Evolutionary conservation across 2,888 invertebrate species (phyloP), one percentile per base, ranked within the genome.

Genomic region (Lamellibrachia columna): DNA sequence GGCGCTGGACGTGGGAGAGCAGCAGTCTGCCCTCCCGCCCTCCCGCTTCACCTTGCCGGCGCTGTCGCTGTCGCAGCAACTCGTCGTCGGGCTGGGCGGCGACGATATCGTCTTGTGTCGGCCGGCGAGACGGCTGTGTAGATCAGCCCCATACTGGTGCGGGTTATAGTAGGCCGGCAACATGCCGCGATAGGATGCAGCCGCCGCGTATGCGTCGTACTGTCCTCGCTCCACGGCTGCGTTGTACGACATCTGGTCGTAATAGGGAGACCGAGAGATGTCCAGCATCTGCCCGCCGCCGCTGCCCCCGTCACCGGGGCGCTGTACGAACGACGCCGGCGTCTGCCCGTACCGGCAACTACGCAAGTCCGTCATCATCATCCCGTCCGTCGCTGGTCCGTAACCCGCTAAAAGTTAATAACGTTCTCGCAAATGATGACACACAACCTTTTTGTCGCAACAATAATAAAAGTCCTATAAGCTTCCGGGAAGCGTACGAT

Each of bases 331-430:
- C 53, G n/a, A 90, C 55, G 53, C 93, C 90, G 94, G 93, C 92
- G 94, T 94, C 92, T 94, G 94, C 92, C 96, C 96, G 94, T 95
- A 96, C 93, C 96, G 94, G 92, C 96, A 96, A 93, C 96, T 96
- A 75, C 96, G 94, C 93, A 95, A 95, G 93, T 96, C 96, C n/a
- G 95, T 95, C 95, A 95, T 95, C 95, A 96, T 96, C 95, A 95
- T 95, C 95, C 75, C 75, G 75, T 75, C 75, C 75, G 75, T 75
- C 75, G 75, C 75, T 75, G 11, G 75, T 75, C 22, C 75, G 75
- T 75, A 75, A 22, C 75, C 75, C 22, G 75, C 75, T 22, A 3
- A 75, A 75, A 75, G 15, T 75, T 22, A 22, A n/a, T n/a, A 75
- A 75, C 15, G 15, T 75, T 9, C 2, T 9, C 55, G 55, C 9